A percentile compares a stretch with the other conserved stretches of the same genome.
These are phyloP conservation scores for Brenthis daphne DNA, from an alignment of 2,888 invertebrate species.

Conservation along the genomic window DNA sequence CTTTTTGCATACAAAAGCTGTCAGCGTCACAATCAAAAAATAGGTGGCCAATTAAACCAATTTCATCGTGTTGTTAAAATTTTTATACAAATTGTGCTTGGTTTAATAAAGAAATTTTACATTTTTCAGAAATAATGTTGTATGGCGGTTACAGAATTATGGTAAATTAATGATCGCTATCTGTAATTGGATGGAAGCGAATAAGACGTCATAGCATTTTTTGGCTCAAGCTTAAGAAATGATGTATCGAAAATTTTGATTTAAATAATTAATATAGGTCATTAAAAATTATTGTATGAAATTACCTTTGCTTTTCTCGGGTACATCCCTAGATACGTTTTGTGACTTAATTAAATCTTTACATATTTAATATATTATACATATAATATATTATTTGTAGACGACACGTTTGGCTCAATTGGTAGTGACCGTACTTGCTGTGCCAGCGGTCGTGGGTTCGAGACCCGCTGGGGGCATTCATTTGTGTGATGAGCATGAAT, in stretches of 20 bases:
- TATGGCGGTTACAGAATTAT: constrained; percentile 47
- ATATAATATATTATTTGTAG: no score
- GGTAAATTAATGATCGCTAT: constrained; percentile 64
- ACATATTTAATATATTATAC: no score
- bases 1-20: constrained; percentile 32
- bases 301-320: no score
- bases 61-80: constrained; percentile 48
- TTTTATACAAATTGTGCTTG: constrained; percentile 45
- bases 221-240: constrained; percentile 30
- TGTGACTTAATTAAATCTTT: no score
- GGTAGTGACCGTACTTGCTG: no score
- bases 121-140: constrained; percentile 43
- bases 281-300: background rate
- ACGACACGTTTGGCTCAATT: no score
- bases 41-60: constrained; percentile 57
- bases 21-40: constrained; percentile 47
- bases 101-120: constrained; percentile 49
- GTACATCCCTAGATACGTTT: no score
- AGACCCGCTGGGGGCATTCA: no score
- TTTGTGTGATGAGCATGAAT: no score
- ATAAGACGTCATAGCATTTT: constrained; percentile 42
- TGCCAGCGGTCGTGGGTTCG: no score
- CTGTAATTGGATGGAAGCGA: constrained; percentile 57
- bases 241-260: constrained; percentile 9
- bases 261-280: constrained; percentile 8